These are phyloP conservation scores for Chelonus insularis DNA, from an alignment of 1,140 invertebrate species.

Conservation along the genomic window DNA sequence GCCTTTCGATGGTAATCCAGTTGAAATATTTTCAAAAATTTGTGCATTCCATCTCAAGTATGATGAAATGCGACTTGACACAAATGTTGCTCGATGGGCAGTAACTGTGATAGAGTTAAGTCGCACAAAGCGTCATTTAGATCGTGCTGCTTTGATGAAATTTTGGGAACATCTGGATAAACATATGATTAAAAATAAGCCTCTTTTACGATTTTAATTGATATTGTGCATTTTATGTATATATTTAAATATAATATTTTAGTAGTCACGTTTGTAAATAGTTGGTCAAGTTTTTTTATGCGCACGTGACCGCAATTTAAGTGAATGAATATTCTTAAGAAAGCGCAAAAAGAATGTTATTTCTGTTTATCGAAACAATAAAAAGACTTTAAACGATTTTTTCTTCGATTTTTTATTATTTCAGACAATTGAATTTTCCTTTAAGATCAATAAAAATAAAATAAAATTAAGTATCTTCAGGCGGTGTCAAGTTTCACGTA, in stretches of 20 bases:
- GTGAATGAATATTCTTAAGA: constrained; percentile 1
- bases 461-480: neutral
- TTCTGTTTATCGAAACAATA: constrained; percentile 1
- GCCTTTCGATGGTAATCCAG: constrained; percentile 97
- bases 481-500: constrained; percentile 11
- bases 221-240: neutral
- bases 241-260: neutral
- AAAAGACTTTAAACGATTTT: constrained; percentile 1
- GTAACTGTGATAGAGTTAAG: constrained; percentile 92
- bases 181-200: constrained; percentile 90
- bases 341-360: neutral
- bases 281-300: neutral
- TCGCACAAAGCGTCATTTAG: constrained; percentile 92
- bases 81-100: constrained; percentile 94
- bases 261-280: constrained; percentile 19
- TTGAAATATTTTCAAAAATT: constrained; percentile 96
- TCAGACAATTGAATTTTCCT: too few species aligned
- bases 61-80: constrained; percentile 91
- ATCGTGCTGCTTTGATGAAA: constrained; percentile 90
- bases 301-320: constrained; percentile 1
- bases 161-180: constrained; percentile 98
- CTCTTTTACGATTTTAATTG: constrained; percentile 82
- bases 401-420: neutral
- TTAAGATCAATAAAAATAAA: neutral
- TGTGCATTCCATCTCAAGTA: constrained; percentile 98